Evolutionary conservation across 37 sponge, comb jelly and placozoan species (phyloP).

Genomic region (Oopsacas minuta): DNA sequence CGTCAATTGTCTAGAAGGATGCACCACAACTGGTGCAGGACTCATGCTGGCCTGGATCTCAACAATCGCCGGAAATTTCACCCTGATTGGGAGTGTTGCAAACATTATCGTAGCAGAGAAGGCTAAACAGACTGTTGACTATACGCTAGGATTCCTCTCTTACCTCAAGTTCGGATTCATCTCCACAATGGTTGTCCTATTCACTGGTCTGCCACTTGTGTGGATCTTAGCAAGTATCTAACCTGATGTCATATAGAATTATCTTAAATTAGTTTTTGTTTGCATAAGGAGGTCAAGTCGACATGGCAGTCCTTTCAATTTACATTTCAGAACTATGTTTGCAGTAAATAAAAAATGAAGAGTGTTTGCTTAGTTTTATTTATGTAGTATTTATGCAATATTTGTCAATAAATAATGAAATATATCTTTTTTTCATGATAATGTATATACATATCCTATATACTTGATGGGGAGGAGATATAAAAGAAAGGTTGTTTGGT

Average conservation of each 20-base stretch:
- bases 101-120: conserved; percentile 88
- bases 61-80: conserved; percentile 76
- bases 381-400: background rate
- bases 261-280: background rate
- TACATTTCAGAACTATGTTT: background rate
- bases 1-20: background rate
- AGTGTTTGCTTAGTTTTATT: background rate
- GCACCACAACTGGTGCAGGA: conserved; percentile 29
- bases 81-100: conserved; percentile 74
- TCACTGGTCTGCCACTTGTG: conserved; percentile 52
- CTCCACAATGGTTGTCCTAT: conserved; percentile 54
- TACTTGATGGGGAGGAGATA: too few species aligned
- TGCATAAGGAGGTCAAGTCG: conserved; percentile 1
- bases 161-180: conserved; percentile 68
- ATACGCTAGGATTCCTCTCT: conserved; percentile 38
- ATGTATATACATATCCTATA: too few species aligned
- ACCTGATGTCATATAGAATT: background rate
- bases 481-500: too few species aligned
- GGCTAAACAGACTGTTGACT: conserved; percentile 32
- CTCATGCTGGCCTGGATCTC: conserved; percentile 67
- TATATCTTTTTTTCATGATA: too few species aligned
- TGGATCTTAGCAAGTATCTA: conserved; percentile 32
- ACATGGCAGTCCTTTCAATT: background rate
- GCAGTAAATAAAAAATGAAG: background rate
- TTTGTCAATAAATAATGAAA: too few species aligned